Evolutionary conservation across 35 echinoderm and acorn worm species (phyloP), one percentile per base, ranked within the genome.

Genomic region (Acanthaster planci): DNA sequence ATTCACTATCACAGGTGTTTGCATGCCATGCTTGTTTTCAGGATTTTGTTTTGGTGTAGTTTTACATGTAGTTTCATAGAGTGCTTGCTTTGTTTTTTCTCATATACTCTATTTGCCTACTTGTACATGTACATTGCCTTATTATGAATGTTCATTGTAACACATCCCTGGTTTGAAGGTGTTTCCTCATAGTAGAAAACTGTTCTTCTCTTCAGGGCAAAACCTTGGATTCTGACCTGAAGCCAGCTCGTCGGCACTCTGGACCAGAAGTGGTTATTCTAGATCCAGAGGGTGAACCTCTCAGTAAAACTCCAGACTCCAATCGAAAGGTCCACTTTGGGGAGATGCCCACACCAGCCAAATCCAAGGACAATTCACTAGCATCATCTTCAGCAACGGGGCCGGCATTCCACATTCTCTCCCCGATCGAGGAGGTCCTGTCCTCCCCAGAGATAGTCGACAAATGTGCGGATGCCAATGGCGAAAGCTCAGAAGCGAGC

Each of bases 401-500:
- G 39, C 72, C 82, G 21, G 79, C 80, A 47, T 89, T 53, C 54
- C 89, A 85, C 38, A 68, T 90, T 51, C 94, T 97, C 22, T 97
- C 94, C 31, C 94, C 94, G 12, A 92, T 93, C 68, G 86, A 92
- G 76, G 94, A 97, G 37, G 56, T 83, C 64, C 51, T 95, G 83
- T 93, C 94, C 30, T 97, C 94, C 22, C 94, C 94, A 42, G 94
- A 97, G 80, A 86, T 90, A 44, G 83, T 84, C 18, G 93, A 91
- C 29, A 59, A 75, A 19, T 29, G n/a, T 0, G 38, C 72, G 37
- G 75, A 87, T 42, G 39, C 78, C 35, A 67, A 75, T 40, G 80
- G 85, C 56, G 82, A 86, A 38, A 47, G 50, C 40, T 22, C 76
- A 38, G 38, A 39, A 55, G 38, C 81, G 53, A 68, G 37, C 5